Evolutionary conservation across 2,888 invertebrate genomes (phyloP).

Genomic region (Latrodectus hesperus): DNA sequence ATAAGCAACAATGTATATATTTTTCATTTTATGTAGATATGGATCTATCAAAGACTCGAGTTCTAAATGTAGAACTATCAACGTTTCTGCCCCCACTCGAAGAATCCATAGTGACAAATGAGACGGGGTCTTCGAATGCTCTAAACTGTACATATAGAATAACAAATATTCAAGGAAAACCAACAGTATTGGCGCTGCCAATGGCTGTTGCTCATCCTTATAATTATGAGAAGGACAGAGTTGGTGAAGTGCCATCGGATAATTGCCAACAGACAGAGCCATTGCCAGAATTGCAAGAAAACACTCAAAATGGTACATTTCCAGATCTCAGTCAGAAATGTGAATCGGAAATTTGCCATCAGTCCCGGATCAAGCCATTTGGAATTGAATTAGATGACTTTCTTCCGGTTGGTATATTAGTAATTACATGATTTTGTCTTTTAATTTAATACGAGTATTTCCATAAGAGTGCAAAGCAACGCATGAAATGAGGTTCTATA

Average conservation of each 20-base stretch:
- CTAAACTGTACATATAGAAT: constrained; percentile 51
- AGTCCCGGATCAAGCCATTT: constrained; percentile 81
- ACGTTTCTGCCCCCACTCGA: constrained; percentile 47
- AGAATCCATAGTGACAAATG: not conserved
- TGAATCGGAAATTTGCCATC: constrained; percentile 33
- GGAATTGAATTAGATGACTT: constrained; percentile 88
- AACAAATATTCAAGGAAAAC: constrained; percentile 38
- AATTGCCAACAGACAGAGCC: not conserved
- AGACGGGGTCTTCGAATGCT: constrained; percentile 7
- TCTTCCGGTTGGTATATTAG: constrained; percentile 78
- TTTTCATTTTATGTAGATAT: not conserved
- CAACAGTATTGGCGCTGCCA: constrained; percentile 31
- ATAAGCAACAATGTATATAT: too few relatives aligned
- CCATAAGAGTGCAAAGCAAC: too few relatives aligned
- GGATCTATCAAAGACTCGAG: constrained; percentile 50
- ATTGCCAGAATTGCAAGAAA: not conserved
- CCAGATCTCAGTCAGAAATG: constrained; percentile 43
- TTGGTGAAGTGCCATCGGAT: not conserved
- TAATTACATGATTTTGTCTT: too few relatives aligned
- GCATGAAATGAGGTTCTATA: too few relatives aligned
- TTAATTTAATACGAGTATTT: too few relatives aligned
- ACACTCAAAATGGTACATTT: not conserved
- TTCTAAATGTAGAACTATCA: constrained; percentile 48
- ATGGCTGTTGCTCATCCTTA: constrained; percentile 56
- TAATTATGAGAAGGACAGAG: constrained; percentile 37